Evolutionary conservation across 2,113 vertebrate genomes (phyloP), one percentile per base, ranked within the genome.

Genomic region (Dolichotis patagonum): DNA sequence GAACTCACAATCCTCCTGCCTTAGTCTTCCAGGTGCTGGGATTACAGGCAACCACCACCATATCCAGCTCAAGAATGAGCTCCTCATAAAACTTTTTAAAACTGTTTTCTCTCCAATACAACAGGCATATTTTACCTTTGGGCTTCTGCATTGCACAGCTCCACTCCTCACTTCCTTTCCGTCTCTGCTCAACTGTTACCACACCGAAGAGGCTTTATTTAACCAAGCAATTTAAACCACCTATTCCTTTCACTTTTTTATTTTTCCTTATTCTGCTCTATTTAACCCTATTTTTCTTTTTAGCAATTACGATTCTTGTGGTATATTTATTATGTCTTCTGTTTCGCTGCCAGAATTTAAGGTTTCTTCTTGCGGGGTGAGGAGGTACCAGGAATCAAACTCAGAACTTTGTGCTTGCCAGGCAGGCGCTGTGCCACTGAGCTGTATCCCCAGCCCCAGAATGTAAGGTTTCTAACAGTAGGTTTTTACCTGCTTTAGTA

Each of bases 221-320:
- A 17, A 56, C 17, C 54, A 56, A 56, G 0, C 54, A 56, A 56
- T 56, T 54, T 56, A 56, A 56, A 56, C 54, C 54, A 56, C 17
- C 54, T 56, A 56, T 4, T 56, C 54, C 17, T 56, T 56, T 58
- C 56, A 58, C 22, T 58, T 20, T 58, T 58, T 22, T 58, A 56
- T 56, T 6, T 56, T 56, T 56, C 5, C 16, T 56, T 58, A 58
- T 58, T 58, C 43, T 84, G 46, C 14, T 91, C 38, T 78, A 62
- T n/a, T n/a, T n/a, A n/a, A n/a, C n/a, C n/a, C n/a, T n/a, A n/a
- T 63, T 89, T 65, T 54, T 95, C 69, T 86, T 90, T 30, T 78
- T 65, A 88, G 67, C 46, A 95, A 9, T 93, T 83, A 87, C 10
- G n/a, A 85, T 71, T 35, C n/a, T 75, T 67, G 63, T 60, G 24